Base-by-base conservation (phyloP, 1,140 invertebrate genomes). In the Drosophila littoralis region DNA sequence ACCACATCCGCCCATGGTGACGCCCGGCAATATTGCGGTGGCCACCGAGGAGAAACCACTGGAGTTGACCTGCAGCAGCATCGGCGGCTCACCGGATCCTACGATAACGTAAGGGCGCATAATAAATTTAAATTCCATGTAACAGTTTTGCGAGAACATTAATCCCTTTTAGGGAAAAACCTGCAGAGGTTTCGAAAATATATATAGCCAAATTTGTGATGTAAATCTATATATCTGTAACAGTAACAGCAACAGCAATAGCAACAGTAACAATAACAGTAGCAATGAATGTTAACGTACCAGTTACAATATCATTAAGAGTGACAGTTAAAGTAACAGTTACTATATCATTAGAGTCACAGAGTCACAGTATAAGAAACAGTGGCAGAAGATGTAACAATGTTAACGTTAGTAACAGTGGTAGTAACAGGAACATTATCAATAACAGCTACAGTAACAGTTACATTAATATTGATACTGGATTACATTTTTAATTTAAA, bases 41-140 rank as follows among this genome's bases (percentile, higher is more conserved):
- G 96, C 96, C 10, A 96, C 96, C 8, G 97, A 98, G 90, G 96
- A 95, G 7, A 95, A 96, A 77, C 93, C 94, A 15, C 93, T 96
- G 22, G 95, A 97, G 77, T 93, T 98, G 45, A 95, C 95, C 0
- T 98, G 97, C 92, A 96, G 96, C 46, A 97, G 96, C 60, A 93
- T 94, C 7, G 97, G 97, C 0, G 97, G 97, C 1, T 98, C 97
- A 28, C 97, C 97, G 0, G 96, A 97, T 91, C 97, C 97, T 0
- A 93, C 94, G 75, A 96, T 98, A 80, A 95, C 94, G 93, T 97
- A 92, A 94, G 94, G 93, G 52, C 15, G 10, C 55, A 38, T 57
- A 15, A 58, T 61, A 75, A 70, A 77, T 75, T 13, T 22, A 76
- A 76, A 60, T 67, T 79, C 22, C 38, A 64, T 69, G 28, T 33